A percentile compares a stretch with the other conserved stretches of the same genome.
These are phyloP conservation scores for Calonectris borealis DNA, from an alignment of 2,113 vertebrate species.

Conservation along the genomic window DNA sequence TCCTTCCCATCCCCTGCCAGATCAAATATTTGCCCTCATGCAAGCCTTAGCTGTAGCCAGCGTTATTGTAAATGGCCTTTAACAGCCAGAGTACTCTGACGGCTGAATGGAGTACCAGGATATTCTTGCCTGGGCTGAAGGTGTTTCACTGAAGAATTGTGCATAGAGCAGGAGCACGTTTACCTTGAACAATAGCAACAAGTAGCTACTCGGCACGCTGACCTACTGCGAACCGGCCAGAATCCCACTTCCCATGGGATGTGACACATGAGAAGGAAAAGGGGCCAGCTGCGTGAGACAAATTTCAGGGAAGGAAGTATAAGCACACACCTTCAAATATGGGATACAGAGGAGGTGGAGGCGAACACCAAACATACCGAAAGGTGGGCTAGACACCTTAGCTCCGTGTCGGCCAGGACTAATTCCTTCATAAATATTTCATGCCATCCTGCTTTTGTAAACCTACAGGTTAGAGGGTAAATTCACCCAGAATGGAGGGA, in stretches of 20 bases:
- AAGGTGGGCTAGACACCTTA: background rate
- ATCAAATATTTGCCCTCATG: background rate
- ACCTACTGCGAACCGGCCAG: background rate
- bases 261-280: background rate
- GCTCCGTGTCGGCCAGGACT: accelerated
- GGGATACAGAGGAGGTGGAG: background rate
- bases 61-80: background rate
- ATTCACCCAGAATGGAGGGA: background rate
- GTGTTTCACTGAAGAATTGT: background rate
- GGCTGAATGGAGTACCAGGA: background rate
- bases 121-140: background rate
- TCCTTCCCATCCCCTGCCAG: background rate
- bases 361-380: background rate
- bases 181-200: background rate
- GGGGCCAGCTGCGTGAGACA: accelerated
- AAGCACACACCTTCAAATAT: background rate
- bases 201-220: background rate
- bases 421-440: background rate
- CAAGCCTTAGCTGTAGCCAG: background rate
- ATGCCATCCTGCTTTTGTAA: background rate
- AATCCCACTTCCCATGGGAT: background rate
- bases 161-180: background rate
- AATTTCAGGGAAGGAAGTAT: background rate
- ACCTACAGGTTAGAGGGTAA: background rate
- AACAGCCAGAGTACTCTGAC: accelerated